Base-by-base conservation (phyloP, 2,113 vertebrate species). In the Odontesthes bonariensis region DNA sequence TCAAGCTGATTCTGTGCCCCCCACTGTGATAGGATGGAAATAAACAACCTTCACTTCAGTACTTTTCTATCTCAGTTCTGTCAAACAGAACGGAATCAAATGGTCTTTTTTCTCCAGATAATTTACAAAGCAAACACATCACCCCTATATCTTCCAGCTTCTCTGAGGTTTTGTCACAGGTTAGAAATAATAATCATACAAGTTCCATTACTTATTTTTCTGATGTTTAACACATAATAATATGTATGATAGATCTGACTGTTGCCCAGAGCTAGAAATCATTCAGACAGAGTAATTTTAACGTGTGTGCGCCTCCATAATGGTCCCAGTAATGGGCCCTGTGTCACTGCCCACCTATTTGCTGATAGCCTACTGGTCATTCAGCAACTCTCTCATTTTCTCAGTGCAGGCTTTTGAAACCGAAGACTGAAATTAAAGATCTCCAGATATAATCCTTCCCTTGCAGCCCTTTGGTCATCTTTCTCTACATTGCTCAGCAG, bases 341-440 rank as follows among this genome's bases (percentile, higher is more conserved):
- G 69, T 90, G 86, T 85, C 86, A 83, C 82, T 79, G 79, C 83
- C 91, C 85, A 87, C 89, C 87, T 84, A 83, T 85, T 88, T 54
- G 68, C 83, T 86, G 89, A 85, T 84, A 89, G 86, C 79, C 85
- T 83, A 71, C 82, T 84, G 89, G 88, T 92, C 91, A 90, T 73
- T 90, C 86, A 76, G 71, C 71, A 77, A 55, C 85, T 85, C 80
- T 90, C 75, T 91, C 90, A 89, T 92, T 92, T 89, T 89, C 88
- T 82, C 85, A 82, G 58, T 56, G 63, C 77, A 62, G 81, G 76
- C 83, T 79, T 92, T 92, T 92, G 90, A 91, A 90, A 89, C 81
- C 80, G 60, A 54, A 66, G 81, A 85, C 86, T 90, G 89, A 92
- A 93, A 93, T 92, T 91, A 93, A 93, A 92, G 92, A 93, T 92